These are phyloP conservation scores for Agrotis puta DNA, from an alignment of 2,888 invertebrate species.

Conservation along the genomic window DNA sequence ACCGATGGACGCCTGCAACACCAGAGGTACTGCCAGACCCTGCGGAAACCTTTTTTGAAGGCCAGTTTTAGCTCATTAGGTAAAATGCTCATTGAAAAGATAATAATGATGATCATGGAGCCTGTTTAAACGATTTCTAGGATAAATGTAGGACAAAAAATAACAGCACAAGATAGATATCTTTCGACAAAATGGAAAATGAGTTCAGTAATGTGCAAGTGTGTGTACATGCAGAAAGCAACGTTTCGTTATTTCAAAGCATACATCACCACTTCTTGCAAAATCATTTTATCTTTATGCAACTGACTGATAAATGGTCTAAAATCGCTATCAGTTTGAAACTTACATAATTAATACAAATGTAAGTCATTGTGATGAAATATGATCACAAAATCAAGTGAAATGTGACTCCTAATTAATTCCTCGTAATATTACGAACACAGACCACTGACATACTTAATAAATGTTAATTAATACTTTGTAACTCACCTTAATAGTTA, in stretches of 20 bases:
- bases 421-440: conserved; percentile 1
- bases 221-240: not conserved
- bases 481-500: conserved; percentile 95
- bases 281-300: conserved; percentile 11
- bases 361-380: conserved; percentile 9
- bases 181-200: not conserved
- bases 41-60: too few relatives aligned
- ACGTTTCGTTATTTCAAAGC: not conserved
- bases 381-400: conserved; percentile 9
- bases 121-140: too few relatives aligned
- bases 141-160: too few relatives aligned
- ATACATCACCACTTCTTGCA: not conserved
- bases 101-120: too few relatives aligned
- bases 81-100: too few relatives aligned
- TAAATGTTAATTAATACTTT: conserved; percentile 18
- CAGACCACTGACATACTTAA: conserved; percentile 2
- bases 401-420: conserved; percentile 17
- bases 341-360: not conserved
- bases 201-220: not conserved
- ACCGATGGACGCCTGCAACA: too few relatives aligned
- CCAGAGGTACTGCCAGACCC: too few relatives aligned
- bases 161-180: too few relatives aligned
- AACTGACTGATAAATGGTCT: conserved; percentile 6
- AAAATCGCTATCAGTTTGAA: conserved; percentile 12
- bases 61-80: too few relatives aligned